A percentile compares a stretch with the other conserved stretches of the same genome.
These are phyloP conservation scores for Clarias magur DNA, from an alignment of 2,113 vertebrate species.

Conservation along the genomic window DNA sequence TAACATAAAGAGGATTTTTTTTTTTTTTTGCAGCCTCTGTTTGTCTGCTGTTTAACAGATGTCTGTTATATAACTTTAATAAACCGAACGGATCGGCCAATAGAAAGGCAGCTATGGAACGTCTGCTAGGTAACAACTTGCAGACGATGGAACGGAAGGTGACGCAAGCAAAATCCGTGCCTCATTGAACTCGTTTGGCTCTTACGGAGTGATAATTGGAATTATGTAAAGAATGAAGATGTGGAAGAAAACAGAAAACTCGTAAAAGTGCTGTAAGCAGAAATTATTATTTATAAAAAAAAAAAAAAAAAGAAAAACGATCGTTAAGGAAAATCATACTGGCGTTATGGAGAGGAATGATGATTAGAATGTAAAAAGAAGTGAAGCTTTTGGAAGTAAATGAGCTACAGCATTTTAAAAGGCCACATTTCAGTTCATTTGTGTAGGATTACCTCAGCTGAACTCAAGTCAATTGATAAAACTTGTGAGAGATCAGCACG, in stretches of 20 bases:
- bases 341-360: background rate
- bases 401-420: background rate
- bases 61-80: slow-evolving; percentile 65
- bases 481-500: slow-evolving; percentile 6
- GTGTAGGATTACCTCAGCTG: background rate
- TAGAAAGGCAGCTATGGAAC: slow-evolving; percentile 61
- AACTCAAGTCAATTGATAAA: slow-evolving; percentile 3
- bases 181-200: background rate
- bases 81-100: slow-evolving; percentile 62
- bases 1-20: background rate
- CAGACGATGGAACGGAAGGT: slow-evolving; percentile 22
- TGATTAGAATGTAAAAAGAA: background rate
- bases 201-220: slow-evolving; percentile 3
- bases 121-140: slow-evolving; percentile 72
- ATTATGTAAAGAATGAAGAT: slow-evolving; percentile 11
- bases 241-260: background rate
- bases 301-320: too few relatives aligned
- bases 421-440: background rate
- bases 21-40: background rate
- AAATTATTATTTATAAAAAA: background rate
- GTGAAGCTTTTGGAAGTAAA: background rate
- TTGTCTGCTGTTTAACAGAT: slow-evolving; percentile 37
- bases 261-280: background rate
- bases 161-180: background rate
- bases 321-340: background rate